Conservation (phyloP, 2,888 invertebrate species). For the Calliscelio sp. region DNA sequence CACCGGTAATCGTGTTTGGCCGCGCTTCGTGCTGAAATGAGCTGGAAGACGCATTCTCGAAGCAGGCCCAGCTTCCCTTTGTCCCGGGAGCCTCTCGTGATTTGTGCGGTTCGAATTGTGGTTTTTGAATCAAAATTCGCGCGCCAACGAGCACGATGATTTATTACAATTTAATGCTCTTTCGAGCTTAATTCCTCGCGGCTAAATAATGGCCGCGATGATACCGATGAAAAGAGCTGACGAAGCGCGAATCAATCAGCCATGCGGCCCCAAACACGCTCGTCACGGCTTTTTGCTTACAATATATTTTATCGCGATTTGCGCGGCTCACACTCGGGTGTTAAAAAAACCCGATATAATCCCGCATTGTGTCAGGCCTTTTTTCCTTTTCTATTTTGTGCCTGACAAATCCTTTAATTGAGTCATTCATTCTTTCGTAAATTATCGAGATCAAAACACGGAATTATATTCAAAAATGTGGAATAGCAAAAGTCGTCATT, state of each 20-base stretch:
- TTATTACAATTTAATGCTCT: slow-evolving; percentile 71
- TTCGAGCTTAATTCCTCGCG: slow-evolving; percentile 69
- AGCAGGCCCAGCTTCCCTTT: slow-evolving; percentile 54
- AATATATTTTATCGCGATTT: slow-evolving; percentile 41
- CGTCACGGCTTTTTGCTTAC: slow-evolving; percentile 37
- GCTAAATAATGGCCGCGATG: slow-evolving; percentile 64
- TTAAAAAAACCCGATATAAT: slow-evolving; percentile 55
- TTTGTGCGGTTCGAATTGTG: slow-evolving; percentile 53
- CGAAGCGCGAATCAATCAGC: slow-evolving; percentile 63
- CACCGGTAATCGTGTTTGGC: slow-evolving; percentile 82
- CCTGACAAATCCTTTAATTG: slow-evolving; percentile 49
- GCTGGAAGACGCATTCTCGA: slow-evolving; percentile 84
- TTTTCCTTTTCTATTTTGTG: slow-evolving; percentile 12
- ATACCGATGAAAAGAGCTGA: slow-evolving; percentile 64
- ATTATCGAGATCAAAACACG: too few species aligned
- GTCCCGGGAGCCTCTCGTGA: slow-evolving; percentile 75
- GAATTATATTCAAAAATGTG: too few species aligned
- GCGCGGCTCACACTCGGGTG: slow-evolving; percentile 40
- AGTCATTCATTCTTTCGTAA: slow-evolving; percentile 7
- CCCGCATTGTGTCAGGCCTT: slow-evolving; percentile 15
- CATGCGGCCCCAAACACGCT: slow-evolving; percentile 39
- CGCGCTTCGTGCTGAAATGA: slow-evolving; percentile 84
- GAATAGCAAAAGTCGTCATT: too few species aligned
- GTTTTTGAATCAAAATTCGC: slow-evolving; percentile 71
- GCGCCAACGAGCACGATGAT: slow-evolving; percentile 68